Conservation (phyloP, 2,888 invertebrate genomes). For the Atrina japonica region DNA sequence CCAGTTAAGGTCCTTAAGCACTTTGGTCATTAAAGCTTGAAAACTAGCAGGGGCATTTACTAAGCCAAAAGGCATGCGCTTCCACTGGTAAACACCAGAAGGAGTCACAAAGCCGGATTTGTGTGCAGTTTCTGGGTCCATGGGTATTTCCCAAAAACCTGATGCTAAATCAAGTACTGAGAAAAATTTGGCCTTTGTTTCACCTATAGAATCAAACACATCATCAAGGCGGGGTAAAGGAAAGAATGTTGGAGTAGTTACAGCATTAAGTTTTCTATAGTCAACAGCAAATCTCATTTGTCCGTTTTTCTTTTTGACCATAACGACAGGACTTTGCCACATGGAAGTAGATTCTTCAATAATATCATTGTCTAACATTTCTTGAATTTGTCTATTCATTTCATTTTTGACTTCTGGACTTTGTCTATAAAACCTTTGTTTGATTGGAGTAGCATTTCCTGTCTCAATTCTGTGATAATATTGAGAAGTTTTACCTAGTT, state of each 20-base stretch:
- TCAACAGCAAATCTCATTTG: constrained; percentile 3
- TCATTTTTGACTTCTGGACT: too few relatives aligned
- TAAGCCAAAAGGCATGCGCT: constrained; percentile 42
- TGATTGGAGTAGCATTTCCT: not conserved
- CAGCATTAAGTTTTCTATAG: constrained; percentile 14
- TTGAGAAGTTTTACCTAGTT: not conserved
- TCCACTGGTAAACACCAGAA: constrained; percentile 44
- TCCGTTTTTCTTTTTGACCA: constrained; percentile 9
- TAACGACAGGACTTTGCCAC: too few relatives aligned
- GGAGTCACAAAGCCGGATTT: constrained; percentile 51
- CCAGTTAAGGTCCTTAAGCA: constrained; percentile 29
- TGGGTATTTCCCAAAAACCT: constrained; percentile 17
- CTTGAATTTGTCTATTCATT: too few relatives aligned
- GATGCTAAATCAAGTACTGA: constrained; percentile 1
- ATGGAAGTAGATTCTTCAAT: not conserved
- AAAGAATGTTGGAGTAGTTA: not conserved
- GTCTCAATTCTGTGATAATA: not conserved
- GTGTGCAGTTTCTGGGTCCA: constrained; percentile 14
- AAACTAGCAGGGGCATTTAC: constrained; percentile 26
- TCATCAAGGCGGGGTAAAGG: constrained; percentile 26
- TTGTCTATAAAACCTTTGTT: constrained; percentile 14
- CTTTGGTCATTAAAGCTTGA: too few relatives aligned
- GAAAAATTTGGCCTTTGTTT: constrained; percentile 2
- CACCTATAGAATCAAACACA: constrained; percentile 30
- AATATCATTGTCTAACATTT: too few relatives aligned